These are phyloP conservation scores for Chloroclysta siterata DNA, from an alignment of 2,888 invertebrate genomes.

Conservation along the genomic window DNA sequence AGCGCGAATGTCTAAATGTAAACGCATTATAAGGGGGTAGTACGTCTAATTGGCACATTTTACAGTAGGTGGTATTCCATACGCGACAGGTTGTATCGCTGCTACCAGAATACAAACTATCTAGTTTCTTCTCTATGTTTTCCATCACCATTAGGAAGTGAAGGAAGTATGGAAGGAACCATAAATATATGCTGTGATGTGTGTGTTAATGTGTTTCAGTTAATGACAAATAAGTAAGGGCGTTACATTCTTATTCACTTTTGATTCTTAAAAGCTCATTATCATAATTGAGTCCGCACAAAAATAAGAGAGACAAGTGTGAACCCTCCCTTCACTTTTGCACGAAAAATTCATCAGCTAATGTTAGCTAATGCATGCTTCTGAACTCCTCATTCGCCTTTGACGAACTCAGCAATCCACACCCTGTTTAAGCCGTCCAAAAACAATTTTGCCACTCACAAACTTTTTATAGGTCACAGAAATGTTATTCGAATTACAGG, in stretches of 20 bases:
- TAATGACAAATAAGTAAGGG: background rate
- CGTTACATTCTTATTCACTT: slow-evolving; percentile 1
- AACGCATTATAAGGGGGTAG: too few relatives aligned
- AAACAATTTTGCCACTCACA: slow-evolving; percentile 64
- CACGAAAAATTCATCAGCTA: slow-evolving; percentile 33
- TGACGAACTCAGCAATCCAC: slow-evolving; percentile 28
- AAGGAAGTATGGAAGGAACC: too few relatives aligned
- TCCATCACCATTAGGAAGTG: too few relatives aligned
- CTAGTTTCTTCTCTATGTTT: too few relatives aligned
- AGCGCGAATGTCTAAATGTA: too few relatives aligned
- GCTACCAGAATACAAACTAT: too few relatives aligned
- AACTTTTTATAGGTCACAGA: slow-evolving; percentile 74
- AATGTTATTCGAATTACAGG: slow-evolving; percentile 77
- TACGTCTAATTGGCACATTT: too few relatives aligned
- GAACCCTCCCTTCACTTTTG: slow-evolving; percentile 17
- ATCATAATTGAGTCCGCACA: slow-evolving; percentile 26
- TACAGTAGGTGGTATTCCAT: too few relatives aligned
- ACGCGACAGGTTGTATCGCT: too few relatives aligned
- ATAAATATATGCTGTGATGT: background rate
- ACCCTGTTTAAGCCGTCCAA: slow-evolving; percentile 50
- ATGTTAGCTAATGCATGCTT: slow-evolving; percentile 32
- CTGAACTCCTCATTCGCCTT: slow-evolving; percentile 25
- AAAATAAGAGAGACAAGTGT: slow-evolving; percentile 32
- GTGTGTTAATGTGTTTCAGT: background rate
- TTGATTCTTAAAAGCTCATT: slow-evolving; percentile 23